Conservation (phyloP, 1,140 invertebrate species). For the Adoxophyes honmai region DNA sequence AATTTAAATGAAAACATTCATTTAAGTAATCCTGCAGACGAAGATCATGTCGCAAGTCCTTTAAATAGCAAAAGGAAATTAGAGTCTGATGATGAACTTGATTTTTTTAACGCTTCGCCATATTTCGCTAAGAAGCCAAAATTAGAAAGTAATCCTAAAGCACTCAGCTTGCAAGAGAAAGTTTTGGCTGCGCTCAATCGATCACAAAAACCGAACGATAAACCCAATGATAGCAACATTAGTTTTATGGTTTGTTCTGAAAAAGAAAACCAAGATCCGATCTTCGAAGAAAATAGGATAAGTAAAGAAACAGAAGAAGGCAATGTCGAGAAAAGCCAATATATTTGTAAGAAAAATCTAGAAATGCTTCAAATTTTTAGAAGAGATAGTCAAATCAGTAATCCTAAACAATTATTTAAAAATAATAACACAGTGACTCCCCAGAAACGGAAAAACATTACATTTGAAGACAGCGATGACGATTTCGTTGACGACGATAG, state of each 20-base stretch:
- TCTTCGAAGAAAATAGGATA: constrained; percentile 1
- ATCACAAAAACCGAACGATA: constrained; percentile 30
- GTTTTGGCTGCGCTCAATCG: constrained; percentile 42
- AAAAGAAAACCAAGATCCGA: constrained; percentile 53
- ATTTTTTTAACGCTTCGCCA: constrained; percentile 36
- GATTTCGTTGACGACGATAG: constrained; percentile 40
- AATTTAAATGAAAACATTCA: constrained; percentile 14
- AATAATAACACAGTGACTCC: constrained; percentile 2
- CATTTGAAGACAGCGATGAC: constrained; percentile 55
- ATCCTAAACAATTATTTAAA: constrained; percentile 23
- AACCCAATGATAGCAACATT: constrained; percentile 26
- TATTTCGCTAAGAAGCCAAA: constrained; percentile 63
- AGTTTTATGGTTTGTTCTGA: constrained; percentile 38
- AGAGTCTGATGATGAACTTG: constrained; percentile 30
- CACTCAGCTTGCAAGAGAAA: constrained; percentile 46
- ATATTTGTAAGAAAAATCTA: constrained; percentile 24
- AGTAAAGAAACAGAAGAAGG: constrained; percentile 16
- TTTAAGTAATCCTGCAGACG: neutral
- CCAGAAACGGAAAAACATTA: constrained; percentile 25
- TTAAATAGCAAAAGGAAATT: constrained; percentile 49
- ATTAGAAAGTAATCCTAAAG: constrained; percentile 28
- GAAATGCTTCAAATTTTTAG: constrained; percentile 49
- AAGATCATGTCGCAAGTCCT: neutral
- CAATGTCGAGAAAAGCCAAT: constrained; percentile 24
- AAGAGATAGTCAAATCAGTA: constrained; percentile 32